A percentile compares a stretch with the other conserved stretches of the same genome.
Evolutionary conservation across 1,140 invertebrate species (phyloP).

Genomic region (Drosophila nasuta): DNA sequence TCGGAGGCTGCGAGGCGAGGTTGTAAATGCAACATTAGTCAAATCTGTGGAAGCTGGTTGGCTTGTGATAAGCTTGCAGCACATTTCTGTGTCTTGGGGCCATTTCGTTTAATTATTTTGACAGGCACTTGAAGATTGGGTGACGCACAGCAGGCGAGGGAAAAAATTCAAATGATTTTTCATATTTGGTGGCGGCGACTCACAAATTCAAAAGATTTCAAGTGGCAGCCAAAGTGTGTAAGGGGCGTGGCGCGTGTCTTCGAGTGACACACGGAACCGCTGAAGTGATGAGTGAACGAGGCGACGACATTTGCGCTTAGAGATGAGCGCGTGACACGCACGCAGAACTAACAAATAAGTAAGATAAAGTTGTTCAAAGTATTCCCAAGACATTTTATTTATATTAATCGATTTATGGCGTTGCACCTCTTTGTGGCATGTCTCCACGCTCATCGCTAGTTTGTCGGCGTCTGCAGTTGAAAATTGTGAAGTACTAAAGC

Average conservation of each 20-base stretch:
- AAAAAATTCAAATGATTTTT: conserved; percentile 61
- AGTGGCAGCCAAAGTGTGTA: conserved; percentile 22
- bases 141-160: conserved; percentile 1
- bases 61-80: conserved; percentile 64
- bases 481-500: conserved; percentile 63
- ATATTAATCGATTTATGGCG: background rate
- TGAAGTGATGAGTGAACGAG: conserved; percentile 38
- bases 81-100: conserved; percentile 66
- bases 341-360: background rate
- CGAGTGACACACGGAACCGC: conserved; percentile 36
- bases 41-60: conserved; percentile 51
- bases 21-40: conserved; percentile 76
- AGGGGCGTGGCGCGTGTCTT: conserved; percentile 58
- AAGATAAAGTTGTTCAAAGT: background rate
- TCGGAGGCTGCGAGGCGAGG: conserved; percentile 7
- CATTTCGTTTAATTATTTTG: conserved; percentile 81
- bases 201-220: conserved; percentile 41
- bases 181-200: conserved; percentile 58
- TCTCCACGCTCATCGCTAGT: conserved; percentile 7
- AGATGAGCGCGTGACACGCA: conserved; percentile 15
- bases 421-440: background rate
- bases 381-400: background rate
- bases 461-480: conserved; percentile 19
- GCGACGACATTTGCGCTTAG: background rate
- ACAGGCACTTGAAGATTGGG: conserved; percentile 69